Conservation (phyloP, 2,888 invertebrate genomes). For the Petrolisthes cinctipes region DNA sequence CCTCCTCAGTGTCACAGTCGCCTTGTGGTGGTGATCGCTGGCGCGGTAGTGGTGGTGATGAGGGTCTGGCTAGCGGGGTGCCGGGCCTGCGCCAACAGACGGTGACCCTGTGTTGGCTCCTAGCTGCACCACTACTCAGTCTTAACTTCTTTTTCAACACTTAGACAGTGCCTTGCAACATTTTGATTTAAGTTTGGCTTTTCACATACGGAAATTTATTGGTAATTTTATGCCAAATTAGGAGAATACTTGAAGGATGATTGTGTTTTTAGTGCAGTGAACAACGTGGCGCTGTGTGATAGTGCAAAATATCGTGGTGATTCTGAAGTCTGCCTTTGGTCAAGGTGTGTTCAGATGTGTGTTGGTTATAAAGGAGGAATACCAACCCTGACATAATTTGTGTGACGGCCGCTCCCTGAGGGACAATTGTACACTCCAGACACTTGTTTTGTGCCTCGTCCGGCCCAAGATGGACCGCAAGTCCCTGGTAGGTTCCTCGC, state of each 20-base stretch:
- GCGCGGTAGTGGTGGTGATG: constrained; percentile 55
- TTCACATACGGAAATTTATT: constrained; percentile 43
- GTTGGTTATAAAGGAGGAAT: constrained; percentile 32
- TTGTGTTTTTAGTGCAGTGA: constrained; percentile 40
- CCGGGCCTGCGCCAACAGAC: constrained; percentile 46
- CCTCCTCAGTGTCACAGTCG: constrained; percentile 60
- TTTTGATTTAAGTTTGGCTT: constrained; percentile 30
- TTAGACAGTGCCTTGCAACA: constrained; percentile 43
- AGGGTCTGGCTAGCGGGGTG: constrained; percentile 52
- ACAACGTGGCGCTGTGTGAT: constrained; percentile 47
- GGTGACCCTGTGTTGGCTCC: constrained; percentile 46
- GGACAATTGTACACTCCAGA: constrained; percentile 34
- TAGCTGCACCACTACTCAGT: constrained; percentile 21
- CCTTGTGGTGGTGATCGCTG: constrained; percentile 59
- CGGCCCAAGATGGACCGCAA: constrained; percentile 52
- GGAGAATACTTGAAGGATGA: constrained; percentile 39
- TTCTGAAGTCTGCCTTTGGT: constrained; percentile 29
- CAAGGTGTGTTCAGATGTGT: constrained; percentile 46
- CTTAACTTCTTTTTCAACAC: constrained; percentile 34
- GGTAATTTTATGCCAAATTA: constrained; percentile 41
- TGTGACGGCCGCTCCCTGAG: constrained; percentile 47
- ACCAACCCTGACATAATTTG: constrained; percentile 31
- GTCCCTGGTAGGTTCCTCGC: constrained; percentile 54
- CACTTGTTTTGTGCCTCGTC: constrained; percentile 40
- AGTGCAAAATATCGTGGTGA: constrained; percentile 40